Percentiles rank a stretch among this genome's conserved stretches.
phyloP scores from a whole-genome alignment of 2,797 vertebrate genomes.

The Pteronotus mesoamericanus region DNA sequence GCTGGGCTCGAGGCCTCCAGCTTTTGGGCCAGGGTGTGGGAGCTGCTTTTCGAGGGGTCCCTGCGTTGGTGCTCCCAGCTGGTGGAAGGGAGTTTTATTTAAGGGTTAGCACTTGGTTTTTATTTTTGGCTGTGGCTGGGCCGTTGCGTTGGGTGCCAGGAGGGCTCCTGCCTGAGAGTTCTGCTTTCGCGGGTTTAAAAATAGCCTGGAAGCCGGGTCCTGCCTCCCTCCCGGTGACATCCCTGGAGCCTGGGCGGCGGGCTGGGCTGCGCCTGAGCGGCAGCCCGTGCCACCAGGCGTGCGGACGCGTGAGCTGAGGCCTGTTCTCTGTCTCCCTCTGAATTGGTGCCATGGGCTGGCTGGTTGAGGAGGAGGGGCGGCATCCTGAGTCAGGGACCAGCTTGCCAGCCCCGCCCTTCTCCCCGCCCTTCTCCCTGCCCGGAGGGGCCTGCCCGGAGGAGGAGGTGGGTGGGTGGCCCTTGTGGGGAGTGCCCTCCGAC shows the following conservation, averaged over 20 bases:
- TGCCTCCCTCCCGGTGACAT: neutral
- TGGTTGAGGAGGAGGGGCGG: rapidly evolving
- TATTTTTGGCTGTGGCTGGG: slow-evolving; percentile 40
- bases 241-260: neutral
- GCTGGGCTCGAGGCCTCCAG: neutral
- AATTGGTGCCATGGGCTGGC: neutral
- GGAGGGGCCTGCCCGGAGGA: rapidly evolving
- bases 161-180: slow-evolving; percentile 10
- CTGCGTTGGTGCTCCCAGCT: rapidly evolving
- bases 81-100: slow-evolving; percentile 37
- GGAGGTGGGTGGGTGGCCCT: rapidly evolving
- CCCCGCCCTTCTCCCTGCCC: too few relatives aligned
- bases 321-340: neutral
- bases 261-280: rapidly evolving
- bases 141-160: slow-evolving; percentile 11
- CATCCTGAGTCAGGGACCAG: too few relatives aligned
- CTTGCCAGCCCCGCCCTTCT: neutral
- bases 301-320: rapidly evolving
- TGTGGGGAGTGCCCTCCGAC: rapidly evolving
- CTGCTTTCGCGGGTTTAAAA: slow-evolving; percentile 50
- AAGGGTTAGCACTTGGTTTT: slow-evolving; percentile 50
- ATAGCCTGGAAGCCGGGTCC: slow-evolving; percentile 7
- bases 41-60: neutral
- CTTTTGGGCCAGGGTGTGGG: rapidly evolving
- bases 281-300: rapidly evolving